Conservation (phyloP, 2,797 vertebrate species). For the Pogonophryne albipinna region DNA sequence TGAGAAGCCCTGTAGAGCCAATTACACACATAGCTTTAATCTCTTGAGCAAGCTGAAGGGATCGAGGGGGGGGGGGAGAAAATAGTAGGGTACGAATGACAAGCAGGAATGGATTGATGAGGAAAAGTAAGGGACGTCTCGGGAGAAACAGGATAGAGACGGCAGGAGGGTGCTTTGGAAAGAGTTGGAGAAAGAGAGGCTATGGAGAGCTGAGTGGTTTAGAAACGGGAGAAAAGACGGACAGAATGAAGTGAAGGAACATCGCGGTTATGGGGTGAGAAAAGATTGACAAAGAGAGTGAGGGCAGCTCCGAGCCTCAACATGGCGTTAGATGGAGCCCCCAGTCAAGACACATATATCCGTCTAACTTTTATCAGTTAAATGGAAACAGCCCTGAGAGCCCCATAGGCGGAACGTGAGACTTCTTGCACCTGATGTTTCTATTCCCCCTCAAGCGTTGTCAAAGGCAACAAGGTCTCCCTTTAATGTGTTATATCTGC, state of each 20-base stretch:
- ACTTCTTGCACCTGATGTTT: slow-evolving; percentile 70
- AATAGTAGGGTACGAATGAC: background rate
- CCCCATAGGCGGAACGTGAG: slow-evolving; percentile 62
- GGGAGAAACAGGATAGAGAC: background rate
- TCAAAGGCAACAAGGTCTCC: slow-evolving; percentile 70
- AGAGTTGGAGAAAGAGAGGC: background rate
- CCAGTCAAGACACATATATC: slow-evolving; percentile 66
- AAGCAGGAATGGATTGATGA: slow-evolving; percentile 10
- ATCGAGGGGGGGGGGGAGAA: slow-evolving; percentile 19
- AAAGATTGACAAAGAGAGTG: slow-evolving; percentile 7
- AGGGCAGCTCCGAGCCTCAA: slow-evolving; percentile 34
- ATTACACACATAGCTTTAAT: slow-evolving; percentile 72
- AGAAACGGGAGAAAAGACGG: background rate
- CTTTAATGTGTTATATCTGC: slow-evolving; percentile 76
- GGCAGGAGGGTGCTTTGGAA: background rate
- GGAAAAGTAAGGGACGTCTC: background rate
- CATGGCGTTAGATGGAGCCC: slow-evolving; percentile 51
- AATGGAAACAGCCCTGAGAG: slow-evolving; percentile 73
- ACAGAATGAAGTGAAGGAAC: slow-evolving; percentile 20
- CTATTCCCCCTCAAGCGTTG: slow-evolving; percentile 71
- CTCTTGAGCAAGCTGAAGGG: slow-evolving; percentile 53
- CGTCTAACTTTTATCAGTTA: slow-evolving; percentile 68
- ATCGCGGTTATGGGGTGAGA: background rate
- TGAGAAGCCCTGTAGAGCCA: slow-evolving; percentile 71
- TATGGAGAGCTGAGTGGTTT: background rate